Evolutionary conservation across 2,113 vertebrate species (phyloP).

Genomic region (Plotosus lineatus): DNA sequence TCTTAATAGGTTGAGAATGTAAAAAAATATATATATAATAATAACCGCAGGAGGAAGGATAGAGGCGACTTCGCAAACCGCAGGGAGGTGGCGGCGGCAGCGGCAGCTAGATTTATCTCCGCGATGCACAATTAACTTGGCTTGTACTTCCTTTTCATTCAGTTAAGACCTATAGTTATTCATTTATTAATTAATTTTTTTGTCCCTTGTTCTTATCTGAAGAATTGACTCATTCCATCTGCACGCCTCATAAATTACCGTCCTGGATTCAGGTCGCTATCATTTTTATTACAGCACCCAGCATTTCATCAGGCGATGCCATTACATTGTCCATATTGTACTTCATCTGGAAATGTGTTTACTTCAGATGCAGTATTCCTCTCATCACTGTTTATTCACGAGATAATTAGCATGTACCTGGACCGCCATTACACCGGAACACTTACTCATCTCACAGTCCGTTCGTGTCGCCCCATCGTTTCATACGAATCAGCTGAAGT

Average conservation of each 20-base stretch:
- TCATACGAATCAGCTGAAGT: background rate
- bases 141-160: background rate
- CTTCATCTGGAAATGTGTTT: constrained; percentile 7
- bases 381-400: background rate
- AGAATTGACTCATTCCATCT: background rate
- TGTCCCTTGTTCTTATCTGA: background rate
- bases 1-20: background rate
- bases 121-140: background rate
- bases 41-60: background rate
- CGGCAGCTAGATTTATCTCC: background rate
- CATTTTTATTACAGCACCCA: background rate
- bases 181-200: background rate
- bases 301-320: constrained; percentile 7
- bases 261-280: background rate
- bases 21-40: too few species aligned
- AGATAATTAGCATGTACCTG: constrained; percentile 4
- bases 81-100: background rate
- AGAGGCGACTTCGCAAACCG: background rate
- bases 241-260: background rate
- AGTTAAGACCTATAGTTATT: background rate
- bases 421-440: background rate
- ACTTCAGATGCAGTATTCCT: background rate
- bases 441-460: background rate
- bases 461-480: background rate
- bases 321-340: background rate